Conservation (phyloP, 2,113 vertebrate species). For the Fukomys damarensis region DNA sequence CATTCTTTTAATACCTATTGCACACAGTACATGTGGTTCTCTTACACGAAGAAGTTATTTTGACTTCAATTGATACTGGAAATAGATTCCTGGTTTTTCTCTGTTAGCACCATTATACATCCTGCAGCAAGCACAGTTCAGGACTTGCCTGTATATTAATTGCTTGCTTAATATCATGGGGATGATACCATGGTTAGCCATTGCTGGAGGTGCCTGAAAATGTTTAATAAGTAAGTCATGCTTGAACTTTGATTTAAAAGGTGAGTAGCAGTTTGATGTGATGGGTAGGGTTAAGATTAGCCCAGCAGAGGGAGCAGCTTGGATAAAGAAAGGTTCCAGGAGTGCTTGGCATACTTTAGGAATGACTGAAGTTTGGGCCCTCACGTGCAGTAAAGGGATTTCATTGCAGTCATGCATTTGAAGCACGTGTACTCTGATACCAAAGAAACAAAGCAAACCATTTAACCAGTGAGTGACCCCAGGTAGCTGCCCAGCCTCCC, state of each 20-base stretch:
- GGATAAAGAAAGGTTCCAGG: background rate
- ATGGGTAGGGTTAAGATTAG: background rate
- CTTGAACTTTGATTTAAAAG: conserved; percentile 8
- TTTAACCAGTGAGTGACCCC: background rate
- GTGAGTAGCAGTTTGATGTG: background rate
- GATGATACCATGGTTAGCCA: background rate
- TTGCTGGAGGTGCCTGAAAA: background rate
- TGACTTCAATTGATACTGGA: background rate
- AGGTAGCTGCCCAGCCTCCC: background rate
- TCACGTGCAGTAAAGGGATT: background rate
- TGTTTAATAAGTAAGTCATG: background rate
- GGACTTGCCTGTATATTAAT: background rate
- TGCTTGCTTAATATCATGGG: background rate
- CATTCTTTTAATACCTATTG: background rate
- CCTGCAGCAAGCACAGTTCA: background rate
- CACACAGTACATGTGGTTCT: background rate
- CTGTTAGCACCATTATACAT: background rate
- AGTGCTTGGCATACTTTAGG: background rate
- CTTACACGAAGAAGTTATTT: background rate
- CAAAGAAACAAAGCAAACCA: background rate
- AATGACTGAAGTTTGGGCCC: background rate
- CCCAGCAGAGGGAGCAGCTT: conserved; percentile 10
- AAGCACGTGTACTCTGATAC: background rate
- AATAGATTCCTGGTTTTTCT: background rate
- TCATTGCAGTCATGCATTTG: background rate